These are phyloP conservation scores for Callocephalon fimbriatum DNA, from an alignment of 2,113 vertebrate genomes.

Conservation along the genomic window DNA sequence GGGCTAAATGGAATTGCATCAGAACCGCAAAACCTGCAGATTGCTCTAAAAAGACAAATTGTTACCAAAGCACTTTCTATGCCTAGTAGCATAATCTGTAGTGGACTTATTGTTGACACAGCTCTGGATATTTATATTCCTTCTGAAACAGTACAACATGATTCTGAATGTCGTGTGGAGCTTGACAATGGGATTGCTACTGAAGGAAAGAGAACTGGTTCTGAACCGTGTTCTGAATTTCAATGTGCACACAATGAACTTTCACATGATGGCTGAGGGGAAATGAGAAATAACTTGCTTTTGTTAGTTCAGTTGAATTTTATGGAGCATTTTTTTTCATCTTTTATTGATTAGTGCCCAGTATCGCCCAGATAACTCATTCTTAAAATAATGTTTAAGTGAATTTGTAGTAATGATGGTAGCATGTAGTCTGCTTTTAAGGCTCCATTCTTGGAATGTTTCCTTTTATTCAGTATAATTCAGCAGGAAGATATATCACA, in stretches of 20 bases:
- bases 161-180: slow-evolving; percentile 11
- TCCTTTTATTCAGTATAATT: slow-evolving; percentile 5
- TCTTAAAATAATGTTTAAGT: neutral
- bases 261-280: neutral
- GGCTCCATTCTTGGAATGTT: neutral
- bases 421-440: neutral
- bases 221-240: slow-evolving; percentile 35
- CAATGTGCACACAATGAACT: slow-evolving; percentile 31
- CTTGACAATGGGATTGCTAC: slow-evolving; percentile 38
- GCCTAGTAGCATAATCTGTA: neutral
- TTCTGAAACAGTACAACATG: slow-evolving; percentile 36
- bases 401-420: neutral
- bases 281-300: neutral
- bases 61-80: slow-evolving; percentile 29
- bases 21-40: neutral
- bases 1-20: slow-evolving; percentile 8
- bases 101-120: slow-evolving; percentile 41
- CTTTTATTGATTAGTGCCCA: neutral
- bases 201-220: slow-evolving; percentile 16
- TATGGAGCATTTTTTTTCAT: neutral
- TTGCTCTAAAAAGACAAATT: slow-evolving; percentile 1
- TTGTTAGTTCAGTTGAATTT: neutral
- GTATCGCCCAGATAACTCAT: neutral
- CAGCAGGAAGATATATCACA: neutral
- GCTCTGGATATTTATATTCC: slow-evolving; percentile 55